These are phyloP conservation scores for Rhyacichthys aspro DNA, from an alignment of 2,797 vertebrate genomes.

Conservation along the genomic window DNA sequence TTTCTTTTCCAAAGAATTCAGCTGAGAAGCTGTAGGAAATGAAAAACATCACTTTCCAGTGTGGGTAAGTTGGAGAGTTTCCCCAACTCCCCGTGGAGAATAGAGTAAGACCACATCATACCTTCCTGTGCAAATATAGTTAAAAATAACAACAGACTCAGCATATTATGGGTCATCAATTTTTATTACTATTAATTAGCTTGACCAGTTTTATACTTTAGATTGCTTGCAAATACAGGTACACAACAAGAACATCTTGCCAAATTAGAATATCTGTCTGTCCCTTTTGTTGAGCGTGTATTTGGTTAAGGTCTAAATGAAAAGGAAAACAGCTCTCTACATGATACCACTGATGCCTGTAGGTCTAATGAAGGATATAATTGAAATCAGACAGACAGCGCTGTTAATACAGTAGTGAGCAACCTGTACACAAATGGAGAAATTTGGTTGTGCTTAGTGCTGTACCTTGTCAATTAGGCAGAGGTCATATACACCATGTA, in stretches of 20 bases:
- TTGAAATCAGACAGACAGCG: constrained; percentile 50
- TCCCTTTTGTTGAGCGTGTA: constrained; percentile 72
- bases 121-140: background rate
- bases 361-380: constrained; percentile 41
- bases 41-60: constrained; percentile 43
- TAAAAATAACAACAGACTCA: constrained; percentile 22
- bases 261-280: constrained; percentile 71
- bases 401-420: constrained; percentile 49
- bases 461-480: constrained; percentile 63
- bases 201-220: constrained; percentile 67
- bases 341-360: constrained; percentile 44
- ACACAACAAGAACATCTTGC: constrained; percentile 73
- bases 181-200: constrained; percentile 81
- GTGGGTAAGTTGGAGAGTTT: constrained; percentile 42
- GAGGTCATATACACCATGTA: constrained; percentile 33
- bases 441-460: constrained; percentile 76
- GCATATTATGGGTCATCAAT: constrained; percentile 77
- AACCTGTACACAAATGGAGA: constrained; percentile 59
- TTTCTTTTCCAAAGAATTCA: constrained; percentile 62
- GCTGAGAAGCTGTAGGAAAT: constrained; percentile 10
- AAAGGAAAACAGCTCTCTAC: constrained; percentile 70
- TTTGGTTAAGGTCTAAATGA: constrained; percentile 75
- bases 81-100: constrained; percentile 32
- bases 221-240: constrained; percentile 76
- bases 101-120: background rate